Conservation (phyloP, 1,140 invertebrate species). For the Cotesia typhae region DNA sequence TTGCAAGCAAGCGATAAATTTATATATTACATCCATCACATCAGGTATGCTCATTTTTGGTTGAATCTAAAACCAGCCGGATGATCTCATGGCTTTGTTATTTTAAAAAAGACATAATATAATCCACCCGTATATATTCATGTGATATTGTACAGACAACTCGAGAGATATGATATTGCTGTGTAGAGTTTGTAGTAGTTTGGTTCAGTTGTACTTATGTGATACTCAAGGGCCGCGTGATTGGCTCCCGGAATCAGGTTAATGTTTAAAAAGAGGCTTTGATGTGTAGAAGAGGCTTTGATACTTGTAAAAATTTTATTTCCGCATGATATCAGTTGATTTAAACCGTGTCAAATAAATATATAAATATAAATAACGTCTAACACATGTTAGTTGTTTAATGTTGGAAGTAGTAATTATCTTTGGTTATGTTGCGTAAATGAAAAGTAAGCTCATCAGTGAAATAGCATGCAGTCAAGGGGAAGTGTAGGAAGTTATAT, state of each 20-base stretch:
- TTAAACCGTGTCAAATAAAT: too few relatives aligned
- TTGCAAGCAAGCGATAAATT: too few relatives aligned
- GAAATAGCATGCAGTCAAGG: too few relatives aligned
- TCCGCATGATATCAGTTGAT: too few relatives aligned
- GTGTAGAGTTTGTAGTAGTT: background rate
- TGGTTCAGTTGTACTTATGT: too few relatives aligned
- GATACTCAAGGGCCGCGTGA: slow-evolving; percentile 16
- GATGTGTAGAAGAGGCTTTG: background rate
- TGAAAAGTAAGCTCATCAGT: background rate
- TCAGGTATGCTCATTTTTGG: too few relatives aligned
- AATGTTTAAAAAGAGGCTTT: slow-evolving; percentile 27
- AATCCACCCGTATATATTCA: slow-evolving; percentile 9
- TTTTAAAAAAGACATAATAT: background rate
- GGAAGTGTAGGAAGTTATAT: background rate
- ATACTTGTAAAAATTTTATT: too few relatives aligned
- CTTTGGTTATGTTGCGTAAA: background rate
- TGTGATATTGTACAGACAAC: background rate
- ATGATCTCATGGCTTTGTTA: too few relatives aligned
- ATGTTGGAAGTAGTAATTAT: background rate
- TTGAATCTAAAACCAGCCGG: too few relatives aligned
- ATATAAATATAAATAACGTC: too few relatives aligned
- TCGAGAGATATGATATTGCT: background rate
- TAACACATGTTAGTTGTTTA: background rate
- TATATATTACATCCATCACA: too few relatives aligned
- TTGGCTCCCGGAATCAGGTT: slow-evolving; percentile 32